A percentile compares a stretch with the other conserved stretches of the same genome.
These are phyloP conservation scores for Bombus pyrosoma DNA, from an alignment of 1,140 invertebrate genomes.

Conservation along the genomic window DNA sequence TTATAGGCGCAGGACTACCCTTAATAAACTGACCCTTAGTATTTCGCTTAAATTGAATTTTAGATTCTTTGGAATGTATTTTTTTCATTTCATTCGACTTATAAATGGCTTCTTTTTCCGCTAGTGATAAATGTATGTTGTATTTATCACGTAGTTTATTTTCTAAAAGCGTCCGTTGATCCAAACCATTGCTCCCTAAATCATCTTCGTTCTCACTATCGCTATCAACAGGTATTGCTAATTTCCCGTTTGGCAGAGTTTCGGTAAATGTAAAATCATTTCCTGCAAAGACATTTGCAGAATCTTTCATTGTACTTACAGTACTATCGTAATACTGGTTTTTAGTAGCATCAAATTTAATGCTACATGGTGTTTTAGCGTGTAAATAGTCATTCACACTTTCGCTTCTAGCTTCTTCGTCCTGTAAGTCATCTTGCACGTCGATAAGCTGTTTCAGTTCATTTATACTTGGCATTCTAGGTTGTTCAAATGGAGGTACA, in stretches of 20 bases:
- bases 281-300: not conserved
- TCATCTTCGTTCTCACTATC: slow-evolving; percentile 40
- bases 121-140: slow-evolving; percentile 56
- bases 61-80: slow-evolving; percentile 11
- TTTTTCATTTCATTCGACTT: not conserved
- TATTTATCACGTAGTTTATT: slow-evolving; percentile 60
- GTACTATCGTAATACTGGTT: slow-evolving; percentile 58
- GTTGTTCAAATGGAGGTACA: slow-evolving; percentile 67
- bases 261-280: slow-evolving; percentile 72
- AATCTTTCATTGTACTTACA: slow-evolving; percentile 12
- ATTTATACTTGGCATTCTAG: slow-evolving; percentile 50
- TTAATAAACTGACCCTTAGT: slow-evolving; percentile 35
- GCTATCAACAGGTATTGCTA: slow-evolving; percentile 59
- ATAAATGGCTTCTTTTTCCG: slow-evolving; percentile 50
- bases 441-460: slow-evolving; percentile 53
- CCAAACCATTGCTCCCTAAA: not conserved
- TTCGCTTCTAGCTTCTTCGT: slow-evolving; percentile 48
- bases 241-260: slow-evolving; percentile 68
- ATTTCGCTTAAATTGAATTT: slow-evolving; percentile 1
- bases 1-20: too few species aligned
- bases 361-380: slow-evolving; percentile 57
- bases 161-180: slow-evolving; percentile 7
- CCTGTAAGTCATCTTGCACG: slow-evolving; percentile 46
- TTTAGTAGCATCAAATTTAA: slow-evolving; percentile 69
- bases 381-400: slow-evolving; percentile 71